Evolutionary conservation across 2,797 vertebrate species (phyloP), one percentile per base, ranked within the genome.

Genomic region (Telmatherina bonti): DNA sequence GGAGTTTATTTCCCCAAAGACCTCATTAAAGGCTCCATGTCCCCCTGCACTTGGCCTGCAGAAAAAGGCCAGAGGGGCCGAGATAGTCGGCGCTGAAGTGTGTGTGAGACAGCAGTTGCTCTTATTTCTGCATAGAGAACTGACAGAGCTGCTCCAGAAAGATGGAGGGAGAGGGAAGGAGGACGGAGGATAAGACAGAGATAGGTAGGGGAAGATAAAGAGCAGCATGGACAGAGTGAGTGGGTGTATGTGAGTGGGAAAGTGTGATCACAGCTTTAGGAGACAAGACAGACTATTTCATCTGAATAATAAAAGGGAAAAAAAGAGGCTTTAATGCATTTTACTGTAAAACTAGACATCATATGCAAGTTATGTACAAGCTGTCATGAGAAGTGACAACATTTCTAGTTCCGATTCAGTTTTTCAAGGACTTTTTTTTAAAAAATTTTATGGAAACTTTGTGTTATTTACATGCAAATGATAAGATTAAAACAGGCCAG

Each of bases 21-120:
- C 74, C 92, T 94, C 85, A 93, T 94, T 93, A 93, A 90, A 91
- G 76, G 65, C 77, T 84, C 67, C 71, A 36, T 68, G 78, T 84
- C 89, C 91, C 82, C 10, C 43, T 76, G 79, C 76, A 81, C 71
- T 72, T 74, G 74, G 78, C 88, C 86, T 86, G 81, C 71, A 84
- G 89, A 66, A 83, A 86, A 83, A 62, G 78, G 72, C 87, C 73
- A 84, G 65, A 81, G 87, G 78, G 85, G 82, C 60, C 56, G 36
- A 31, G 70, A 71, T 5, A 52, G 58, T 68, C 64, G 63, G 45
- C 62, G 67, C 6, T 13, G 26, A 43, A 70, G 33, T 54, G 36
- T 65, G 33, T 54, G 36, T 71, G 65, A 58, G 22, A 71, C 56
- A 66, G 64, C n/a, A 78, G 57, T 1, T 31, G 43, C 43, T 83